Evolutionary conservation across 2,888 invertebrate genomes (phyloP).

Genomic region (Eledona agricola): DNA sequence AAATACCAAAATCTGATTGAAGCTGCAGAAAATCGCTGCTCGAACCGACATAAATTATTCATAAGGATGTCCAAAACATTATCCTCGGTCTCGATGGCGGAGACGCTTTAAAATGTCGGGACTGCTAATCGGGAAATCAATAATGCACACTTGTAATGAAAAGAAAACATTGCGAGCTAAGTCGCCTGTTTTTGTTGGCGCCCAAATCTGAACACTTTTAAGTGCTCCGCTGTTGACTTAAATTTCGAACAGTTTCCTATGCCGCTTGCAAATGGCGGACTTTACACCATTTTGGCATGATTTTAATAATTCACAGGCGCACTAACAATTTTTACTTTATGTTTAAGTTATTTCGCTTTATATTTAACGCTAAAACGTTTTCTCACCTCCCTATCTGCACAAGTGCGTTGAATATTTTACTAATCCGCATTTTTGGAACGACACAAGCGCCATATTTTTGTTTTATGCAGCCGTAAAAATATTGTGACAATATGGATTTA

Average conservation of each 20-base stretch:
- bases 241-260: conserved; percentile 25
- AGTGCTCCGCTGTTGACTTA: conserved; percentile 31
- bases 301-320: no score
- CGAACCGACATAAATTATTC: conserved; percentile 52
- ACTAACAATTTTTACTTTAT: no score
- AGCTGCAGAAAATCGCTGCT: conserved; percentile 28
- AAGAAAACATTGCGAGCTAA: conserved; percentile 38
- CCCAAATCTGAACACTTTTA: conserved; percentile 20
- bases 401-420: no score
- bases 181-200: conserved; percentile 28
- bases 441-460: not conserved
- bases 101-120: conserved; percentile 21
- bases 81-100: conserved; percentile 42
- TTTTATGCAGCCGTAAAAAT: not conserved
- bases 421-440: not conserved
- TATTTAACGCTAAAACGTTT: no score
- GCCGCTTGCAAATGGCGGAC: not conserved
- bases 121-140: conserved; percentile 39
- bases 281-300: no score
- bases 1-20: conserved; percentile 34
- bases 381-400: no score
- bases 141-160: conserved; percentile 40
- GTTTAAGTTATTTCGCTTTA: no score
- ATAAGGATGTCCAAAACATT: conserved; percentile 50
- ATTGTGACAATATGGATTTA: not conserved